Percentiles rank a stretch among this genome's conserved stretches.
Evolutionary conservation across 2,113 vertebrate genomes (phyloP).

Genomic region (Pollachius pollachius): DNA sequence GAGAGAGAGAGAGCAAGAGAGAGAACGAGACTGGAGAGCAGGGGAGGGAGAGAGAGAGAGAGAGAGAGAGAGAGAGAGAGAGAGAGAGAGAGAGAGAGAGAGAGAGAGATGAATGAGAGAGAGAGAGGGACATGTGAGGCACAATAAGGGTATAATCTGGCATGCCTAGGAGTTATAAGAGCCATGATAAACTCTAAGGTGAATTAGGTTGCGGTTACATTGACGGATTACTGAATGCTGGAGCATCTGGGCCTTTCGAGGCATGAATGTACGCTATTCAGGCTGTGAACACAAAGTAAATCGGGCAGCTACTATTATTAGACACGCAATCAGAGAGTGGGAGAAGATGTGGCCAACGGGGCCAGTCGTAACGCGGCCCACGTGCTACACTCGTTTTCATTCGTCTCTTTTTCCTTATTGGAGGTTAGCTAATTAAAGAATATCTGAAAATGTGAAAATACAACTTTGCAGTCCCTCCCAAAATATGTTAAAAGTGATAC

Average conservation of each 20-base stretch:
- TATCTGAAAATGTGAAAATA: too few species aligned
- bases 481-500: too few species aligned
- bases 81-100: constrained; percentile 22
- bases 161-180: constrained; percentile 35
- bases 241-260: neutral
- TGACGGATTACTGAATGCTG: constrained; percentile 16
- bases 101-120: neutral
- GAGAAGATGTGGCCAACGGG: too few species aligned
- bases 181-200: constrained; percentile 47
- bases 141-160: constrained; percentile 53
- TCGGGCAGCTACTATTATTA: neutral
- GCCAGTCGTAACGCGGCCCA: too few species aligned
- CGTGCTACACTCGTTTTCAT: too few species aligned
- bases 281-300: neutral
- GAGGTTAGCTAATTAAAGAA: too few species aligned
- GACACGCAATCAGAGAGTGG: too few species aligned
- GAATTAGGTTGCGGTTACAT: constrained; percentile 36
- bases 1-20: constrained; percentile 1
- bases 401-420: too few species aligned
- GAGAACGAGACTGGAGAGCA: too few species aligned
- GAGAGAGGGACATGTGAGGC: constrained; percentile 40
- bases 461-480: too few species aligned
- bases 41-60: constrained; percentile 11
- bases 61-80: constrained; percentile 6
- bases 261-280: neutral